Percentiles rank a stretch among this genome's conserved stretches.
Evolutionary conservation across 1,140 invertebrate species (phyloP).

Genomic region (Phthorimaea operculella): DNA sequence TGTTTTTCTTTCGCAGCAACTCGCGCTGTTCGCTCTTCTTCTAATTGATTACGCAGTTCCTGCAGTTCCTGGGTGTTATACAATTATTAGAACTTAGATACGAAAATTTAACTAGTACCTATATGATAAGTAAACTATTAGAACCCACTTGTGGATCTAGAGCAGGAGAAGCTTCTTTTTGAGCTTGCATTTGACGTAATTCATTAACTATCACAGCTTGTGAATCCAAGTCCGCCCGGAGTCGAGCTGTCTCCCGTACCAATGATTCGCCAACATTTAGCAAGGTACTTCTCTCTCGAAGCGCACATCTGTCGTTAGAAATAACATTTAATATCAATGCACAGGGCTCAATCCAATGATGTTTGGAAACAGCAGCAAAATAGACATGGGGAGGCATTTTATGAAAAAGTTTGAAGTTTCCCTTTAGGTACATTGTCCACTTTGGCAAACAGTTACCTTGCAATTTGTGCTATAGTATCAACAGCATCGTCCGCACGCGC

Average conservation of each 20-base stretch:
- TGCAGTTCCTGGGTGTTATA: constrained; percentile 7
- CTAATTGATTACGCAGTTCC: constrained; percentile 39
- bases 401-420: too few species aligned
- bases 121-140: background rate
- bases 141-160: constrained; percentile 26
- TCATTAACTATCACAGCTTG: constrained; percentile 20
- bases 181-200: constrained; percentile 22
- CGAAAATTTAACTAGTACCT: too few species aligned
- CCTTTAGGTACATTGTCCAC: too few species aligned
- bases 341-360: too few species aligned
- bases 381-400: too few species aligned
- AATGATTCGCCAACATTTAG: constrained; percentile 47
- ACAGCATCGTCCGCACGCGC: constrained; percentile 35
- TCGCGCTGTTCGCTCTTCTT: constrained; percentile 40
- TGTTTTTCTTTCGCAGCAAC: constrained; percentile 42
- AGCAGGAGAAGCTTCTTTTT: constrained; percentile 25
- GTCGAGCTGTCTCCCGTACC: constrained; percentile 40
- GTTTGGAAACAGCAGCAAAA: too few species aligned
- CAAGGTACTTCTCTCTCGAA: constrained; percentile 38
- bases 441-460: constrained; percentile 29
- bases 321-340: too few species aligned
- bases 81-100: background rate
- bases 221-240: constrained; percentile 39
- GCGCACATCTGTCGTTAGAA: constrained; percentile 28
- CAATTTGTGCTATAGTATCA: constrained; percentile 35